Conservation (phyloP, 2,113 vertebrate genomes). For the Oreochromis aureus region DNA sequence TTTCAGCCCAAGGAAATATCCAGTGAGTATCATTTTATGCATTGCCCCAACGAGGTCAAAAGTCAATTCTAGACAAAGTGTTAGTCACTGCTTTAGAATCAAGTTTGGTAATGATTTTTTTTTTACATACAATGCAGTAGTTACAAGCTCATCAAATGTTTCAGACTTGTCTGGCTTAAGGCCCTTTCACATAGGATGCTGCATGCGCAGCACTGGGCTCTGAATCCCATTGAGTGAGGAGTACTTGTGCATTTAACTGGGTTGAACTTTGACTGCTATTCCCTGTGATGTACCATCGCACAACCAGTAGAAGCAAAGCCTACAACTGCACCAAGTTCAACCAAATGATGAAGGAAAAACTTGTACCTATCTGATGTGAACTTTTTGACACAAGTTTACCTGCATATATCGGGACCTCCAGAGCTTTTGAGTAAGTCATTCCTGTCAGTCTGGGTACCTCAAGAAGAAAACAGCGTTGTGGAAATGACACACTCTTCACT, state of each 20-base stretch:
- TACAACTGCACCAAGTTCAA: neutral
- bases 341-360: neutral
- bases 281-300: neutral
- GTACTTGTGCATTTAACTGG: neutral
- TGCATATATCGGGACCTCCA: neutral
- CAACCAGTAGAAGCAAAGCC: neutral
- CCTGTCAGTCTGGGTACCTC: neutral
- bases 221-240: neutral
- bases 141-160: no score
- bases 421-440: neutral
- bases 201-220: neutral
- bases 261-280: neutral
- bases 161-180: fast-evolving
- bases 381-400: fast-evolving
- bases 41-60: no score
- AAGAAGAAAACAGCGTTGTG: neutral
- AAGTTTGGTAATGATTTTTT: no score
- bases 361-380: neutral
- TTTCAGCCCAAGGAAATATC: fast-evolving
- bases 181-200: neutral
- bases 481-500: neutral
- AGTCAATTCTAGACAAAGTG: no score
- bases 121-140: no score
- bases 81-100: no score
- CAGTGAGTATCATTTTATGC: fast-evolving